Conservation (phyloP, 1,140 invertebrate species). For the Aphelinus atriplicis region DNA sequence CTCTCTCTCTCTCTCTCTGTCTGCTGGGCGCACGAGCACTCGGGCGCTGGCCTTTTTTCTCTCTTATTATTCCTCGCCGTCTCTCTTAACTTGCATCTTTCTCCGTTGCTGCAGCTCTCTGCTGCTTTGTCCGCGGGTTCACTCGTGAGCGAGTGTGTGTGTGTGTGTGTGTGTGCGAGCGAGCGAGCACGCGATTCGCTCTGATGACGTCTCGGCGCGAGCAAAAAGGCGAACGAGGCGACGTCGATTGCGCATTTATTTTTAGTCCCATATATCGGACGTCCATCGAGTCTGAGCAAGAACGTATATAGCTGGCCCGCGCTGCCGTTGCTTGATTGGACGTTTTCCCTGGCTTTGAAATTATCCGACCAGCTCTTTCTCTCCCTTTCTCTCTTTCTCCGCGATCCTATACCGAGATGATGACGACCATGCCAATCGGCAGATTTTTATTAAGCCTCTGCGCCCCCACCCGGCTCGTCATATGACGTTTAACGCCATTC, state of each 20-base stretch:
- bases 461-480: no score
- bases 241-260: constrained; percentile 39
- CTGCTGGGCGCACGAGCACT: no score
- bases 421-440: constrained; percentile 3
- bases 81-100: constrained; percentile 38
- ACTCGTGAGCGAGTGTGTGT: no score
- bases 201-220: constrained; percentile 30
- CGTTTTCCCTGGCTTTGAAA: constrained; percentile 35
- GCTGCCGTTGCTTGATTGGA: constrained; percentile 27
- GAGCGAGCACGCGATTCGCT: constrained; percentile 24
- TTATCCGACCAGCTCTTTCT: constrained; percentile 9
- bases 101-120: not conserved
- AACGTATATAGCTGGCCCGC: no score
- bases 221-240: constrained; percentile 19
- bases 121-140: no score
- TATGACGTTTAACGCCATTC: no score
- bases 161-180: no score
- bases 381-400: not conserved
- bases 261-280: constrained; percentile 35
- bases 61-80: constrained; percentile 40
- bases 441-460: not conserved
- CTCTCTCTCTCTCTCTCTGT: constrained; percentile 16
- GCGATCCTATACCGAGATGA: no score
- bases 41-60: constrained; percentile 15
- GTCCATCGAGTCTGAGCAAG: constrained; percentile 8